Percentiles rank a stretch among this genome's conserved stretches.
Evolutionary conservation across 2,797 vertebrate genomes (phyloP).

Genomic region (Cossypha dichroa): DNA sequence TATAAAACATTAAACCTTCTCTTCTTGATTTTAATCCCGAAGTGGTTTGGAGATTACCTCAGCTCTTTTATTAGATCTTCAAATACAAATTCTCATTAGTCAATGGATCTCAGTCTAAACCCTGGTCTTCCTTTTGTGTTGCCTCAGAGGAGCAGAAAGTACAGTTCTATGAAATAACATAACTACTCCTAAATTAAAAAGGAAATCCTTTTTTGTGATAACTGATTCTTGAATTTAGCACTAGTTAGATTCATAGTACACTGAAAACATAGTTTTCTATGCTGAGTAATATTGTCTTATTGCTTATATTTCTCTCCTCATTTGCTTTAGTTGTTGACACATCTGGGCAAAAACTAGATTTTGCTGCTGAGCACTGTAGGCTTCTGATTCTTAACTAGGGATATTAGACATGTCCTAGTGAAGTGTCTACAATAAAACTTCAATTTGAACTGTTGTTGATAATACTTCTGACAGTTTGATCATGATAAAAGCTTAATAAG

Average conservation of each 20-base stretch:
- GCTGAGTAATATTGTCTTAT: neutral
- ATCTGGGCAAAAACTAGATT: neutral
- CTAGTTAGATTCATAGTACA: neutral
- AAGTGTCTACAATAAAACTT: neutral
- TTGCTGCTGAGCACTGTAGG: neutral
- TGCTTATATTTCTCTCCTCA: neutral
- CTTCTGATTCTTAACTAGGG: neutral
- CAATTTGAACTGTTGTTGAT: neutral
- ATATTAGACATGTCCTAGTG: neutral
- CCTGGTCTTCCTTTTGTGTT: neutral
- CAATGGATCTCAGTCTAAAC: neutral
- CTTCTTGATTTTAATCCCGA: neutral
- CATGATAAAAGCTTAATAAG: neutral
- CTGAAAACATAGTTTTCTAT: neutral
- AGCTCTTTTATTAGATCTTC: neutral
- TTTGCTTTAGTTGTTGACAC: neutral
- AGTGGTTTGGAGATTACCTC: neutral
- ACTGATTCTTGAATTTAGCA: neutral
- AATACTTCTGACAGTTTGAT: neutral
- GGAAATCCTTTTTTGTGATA: neutral
- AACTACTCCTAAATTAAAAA: neutral
- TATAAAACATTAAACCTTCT: neutral
- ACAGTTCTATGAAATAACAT: neutral
- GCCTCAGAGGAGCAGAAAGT: neutral
- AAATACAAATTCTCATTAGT: neutral